Percentiles rank a stretch among this genome's conserved stretches.
phyloP scores from a whole-genome alignment of 1,140 invertebrate species.

The Drosophila miranda region DNA sequence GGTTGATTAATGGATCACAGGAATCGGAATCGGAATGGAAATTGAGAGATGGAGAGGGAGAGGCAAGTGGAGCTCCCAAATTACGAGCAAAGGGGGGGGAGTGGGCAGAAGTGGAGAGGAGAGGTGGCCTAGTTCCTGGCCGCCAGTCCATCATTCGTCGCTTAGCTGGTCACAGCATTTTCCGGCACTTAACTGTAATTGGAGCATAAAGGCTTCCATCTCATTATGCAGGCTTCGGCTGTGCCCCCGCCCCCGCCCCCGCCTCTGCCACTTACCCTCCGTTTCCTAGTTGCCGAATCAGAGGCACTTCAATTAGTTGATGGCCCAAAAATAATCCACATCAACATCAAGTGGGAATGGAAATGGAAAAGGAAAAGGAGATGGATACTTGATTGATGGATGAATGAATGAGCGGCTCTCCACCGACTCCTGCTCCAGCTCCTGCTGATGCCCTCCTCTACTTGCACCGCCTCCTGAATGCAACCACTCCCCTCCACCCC shows the following conservation, averaged over 20 bases:
- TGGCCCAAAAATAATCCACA: constrained; percentile 58
- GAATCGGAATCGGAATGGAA: neutral
- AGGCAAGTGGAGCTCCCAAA: constrained; percentile 6
- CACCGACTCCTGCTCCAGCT: neutral
- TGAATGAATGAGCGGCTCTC: neutral
- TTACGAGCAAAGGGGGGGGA: no score
- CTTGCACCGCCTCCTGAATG: no score
- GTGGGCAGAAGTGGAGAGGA: neutral
- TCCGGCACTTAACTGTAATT: constrained; percentile 77
- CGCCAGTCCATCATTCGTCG: constrained; percentile 47
- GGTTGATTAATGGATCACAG: constrained; percentile 66
- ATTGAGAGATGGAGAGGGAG: neutral
- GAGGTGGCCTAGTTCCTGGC: constrained; percentile 36
- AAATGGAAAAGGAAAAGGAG: neutral
- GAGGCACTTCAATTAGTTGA: constrained; percentile 71
- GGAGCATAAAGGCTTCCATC: constrained; percentile 72
- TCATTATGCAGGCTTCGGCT: constrained; percentile 62
- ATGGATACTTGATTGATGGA: constrained; percentile 49
- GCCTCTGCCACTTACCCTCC: neutral
- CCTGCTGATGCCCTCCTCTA: neutral
- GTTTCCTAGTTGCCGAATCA: constrained; percentile 54
- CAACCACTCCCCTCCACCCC: no score
- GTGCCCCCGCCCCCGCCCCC: neutral
- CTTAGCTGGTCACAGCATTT: constrained; percentile 64
- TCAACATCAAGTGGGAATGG: constrained; percentile 10